phyloP scores from a whole-genome alignment of 2,888 invertebrate species.

The Acronicta alni region DNA sequence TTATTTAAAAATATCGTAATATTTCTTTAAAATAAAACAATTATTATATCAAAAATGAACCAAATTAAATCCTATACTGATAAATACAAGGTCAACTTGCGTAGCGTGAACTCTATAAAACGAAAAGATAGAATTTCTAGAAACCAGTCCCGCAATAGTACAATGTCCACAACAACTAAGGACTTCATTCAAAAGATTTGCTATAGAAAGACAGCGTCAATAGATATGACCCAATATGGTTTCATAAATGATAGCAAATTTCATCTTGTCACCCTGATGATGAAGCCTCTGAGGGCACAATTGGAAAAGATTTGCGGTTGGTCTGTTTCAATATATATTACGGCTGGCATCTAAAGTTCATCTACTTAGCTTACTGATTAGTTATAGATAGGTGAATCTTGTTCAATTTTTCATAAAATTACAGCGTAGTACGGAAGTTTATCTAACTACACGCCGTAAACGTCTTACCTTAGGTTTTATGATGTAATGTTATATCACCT shows the following conservation, averaged over 20 bases:
- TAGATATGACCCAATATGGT: slow-evolving; percentile 75
- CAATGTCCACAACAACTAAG: slow-evolving; percentile 64
- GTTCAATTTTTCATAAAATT: too few relatives aligned
- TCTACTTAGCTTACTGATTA: too few relatives aligned
- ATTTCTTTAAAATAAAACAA: neutral
- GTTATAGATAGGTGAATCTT: too few relatives aligned
- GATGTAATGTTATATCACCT: too few relatives aligned
- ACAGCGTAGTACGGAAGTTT: too few relatives aligned
- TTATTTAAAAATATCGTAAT: slow-evolving; percentile 4
- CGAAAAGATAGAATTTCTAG: neutral
- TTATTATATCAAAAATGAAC: neutral
- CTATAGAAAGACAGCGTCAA: slow-evolving; percentile 64
- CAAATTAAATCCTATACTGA: slow-evolving; percentile 8
- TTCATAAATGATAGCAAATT: slow-evolving; percentile 67
- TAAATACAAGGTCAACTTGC: neutral
- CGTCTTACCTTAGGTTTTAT: too few relatives aligned
- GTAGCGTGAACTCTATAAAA: neutral
- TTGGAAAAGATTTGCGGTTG: slow-evolving; percentile 64
- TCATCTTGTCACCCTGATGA: slow-evolving; percentile 55
- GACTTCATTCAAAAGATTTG: slow-evolving; percentile 72
- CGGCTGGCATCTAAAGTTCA: too few relatives aligned
- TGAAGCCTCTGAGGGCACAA: slow-evolving; percentile 62
- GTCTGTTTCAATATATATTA: slow-evolving; percentile 4
- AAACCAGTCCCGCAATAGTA: slow-evolving; percentile 1
- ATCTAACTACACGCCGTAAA: too few relatives aligned